Percentiles rank a stretch among this genome's conserved stretches.
Evolutionary conservation across 2,113 vertebrate species (phyloP).

Genomic region (Podocnemis expansa): DNA sequence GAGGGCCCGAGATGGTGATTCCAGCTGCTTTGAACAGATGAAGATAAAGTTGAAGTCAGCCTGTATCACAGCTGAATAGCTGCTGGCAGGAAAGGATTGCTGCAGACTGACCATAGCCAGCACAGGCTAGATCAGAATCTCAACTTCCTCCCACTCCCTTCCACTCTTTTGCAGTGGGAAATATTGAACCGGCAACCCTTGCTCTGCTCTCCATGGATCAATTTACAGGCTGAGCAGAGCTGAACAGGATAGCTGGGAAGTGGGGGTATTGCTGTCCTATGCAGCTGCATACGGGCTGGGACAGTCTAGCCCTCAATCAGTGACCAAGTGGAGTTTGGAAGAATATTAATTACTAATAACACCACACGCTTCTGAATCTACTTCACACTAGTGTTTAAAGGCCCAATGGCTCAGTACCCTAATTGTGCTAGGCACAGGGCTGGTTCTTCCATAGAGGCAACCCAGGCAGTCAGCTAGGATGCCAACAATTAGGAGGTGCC

Average conservation of each 20-base stretch:
- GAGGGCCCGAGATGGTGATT: slow-evolving; percentile 18
- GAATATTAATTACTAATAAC: neutral
- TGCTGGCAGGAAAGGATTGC: neutral
- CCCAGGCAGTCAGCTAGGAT: no score
- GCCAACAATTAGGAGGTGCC: no score
- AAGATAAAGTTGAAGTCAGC: slow-evolving; percentile 54
- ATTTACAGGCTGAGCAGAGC: slow-evolving; percentile 32
- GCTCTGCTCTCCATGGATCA: neutral
- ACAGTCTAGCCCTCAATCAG: slow-evolving; percentile 3
- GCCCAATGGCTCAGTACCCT: neutral
- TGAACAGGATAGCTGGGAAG: neutral
- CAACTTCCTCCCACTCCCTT: neutral
- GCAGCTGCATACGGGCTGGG: neutral
- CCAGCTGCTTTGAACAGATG: slow-evolving; percentile 55
- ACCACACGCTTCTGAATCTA: neutral
- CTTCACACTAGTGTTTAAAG: neutral
- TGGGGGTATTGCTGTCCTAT: neutral
- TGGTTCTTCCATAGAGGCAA: no score
- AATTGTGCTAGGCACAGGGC: neutral
- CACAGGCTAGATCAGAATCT: neutral
- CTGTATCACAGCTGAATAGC: neutral
- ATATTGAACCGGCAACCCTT: slow-evolving; percentile 21
- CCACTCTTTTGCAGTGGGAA: neutral
- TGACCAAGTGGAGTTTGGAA: slow-evolving; percentile 5
- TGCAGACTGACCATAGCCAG: neutral